Evolutionary conservation across 2,113 vertebrate species (phyloP).

Genomic region (Ranitomeya imitator): DNA sequence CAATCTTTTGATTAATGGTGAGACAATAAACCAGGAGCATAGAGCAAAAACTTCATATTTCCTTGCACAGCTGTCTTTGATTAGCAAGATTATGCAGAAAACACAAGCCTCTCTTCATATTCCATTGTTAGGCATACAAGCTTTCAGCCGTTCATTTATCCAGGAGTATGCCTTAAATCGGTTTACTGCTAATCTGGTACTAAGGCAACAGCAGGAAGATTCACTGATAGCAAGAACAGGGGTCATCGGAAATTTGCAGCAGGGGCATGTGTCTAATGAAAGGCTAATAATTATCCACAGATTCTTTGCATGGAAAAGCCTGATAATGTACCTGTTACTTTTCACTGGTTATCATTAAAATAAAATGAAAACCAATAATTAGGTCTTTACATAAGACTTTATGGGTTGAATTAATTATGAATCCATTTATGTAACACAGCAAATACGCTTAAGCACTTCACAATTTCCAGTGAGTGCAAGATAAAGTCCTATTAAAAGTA

Average conservation of each 20-base stretch:
- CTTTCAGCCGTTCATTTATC: neutral
- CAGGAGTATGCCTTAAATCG: too few relatives aligned
- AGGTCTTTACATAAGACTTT: constrained; percentile 3
- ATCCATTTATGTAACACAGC: neutral
- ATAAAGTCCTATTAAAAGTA: neutral
- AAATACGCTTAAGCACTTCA: neutral
- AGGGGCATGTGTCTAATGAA: neutral
- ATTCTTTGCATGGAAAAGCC: neutral
- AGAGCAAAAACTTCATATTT: neutral
- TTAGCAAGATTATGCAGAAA: neutral
- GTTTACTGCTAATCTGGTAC: neutral
- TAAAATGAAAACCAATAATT: constrained; percentile 18
- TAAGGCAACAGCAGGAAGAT: neutral
- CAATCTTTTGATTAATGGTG: neutral
- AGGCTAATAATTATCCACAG: neutral
- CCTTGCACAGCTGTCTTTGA: neutral
- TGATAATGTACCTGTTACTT: neutral
- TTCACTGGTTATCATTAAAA: neutral
- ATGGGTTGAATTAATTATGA: neutral
- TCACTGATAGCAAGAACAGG: neutral
- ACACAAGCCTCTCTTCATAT: neutral
- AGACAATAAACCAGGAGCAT: neutral
- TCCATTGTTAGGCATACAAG: neutral
- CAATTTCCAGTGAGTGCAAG: neutral
- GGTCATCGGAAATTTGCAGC: neutral